Percentiles rank a stretch among this genome's conserved stretches.
Conservation (phyloP, 2,888 invertebrate genomes). For the Aricia artaxerxes region DNA sequence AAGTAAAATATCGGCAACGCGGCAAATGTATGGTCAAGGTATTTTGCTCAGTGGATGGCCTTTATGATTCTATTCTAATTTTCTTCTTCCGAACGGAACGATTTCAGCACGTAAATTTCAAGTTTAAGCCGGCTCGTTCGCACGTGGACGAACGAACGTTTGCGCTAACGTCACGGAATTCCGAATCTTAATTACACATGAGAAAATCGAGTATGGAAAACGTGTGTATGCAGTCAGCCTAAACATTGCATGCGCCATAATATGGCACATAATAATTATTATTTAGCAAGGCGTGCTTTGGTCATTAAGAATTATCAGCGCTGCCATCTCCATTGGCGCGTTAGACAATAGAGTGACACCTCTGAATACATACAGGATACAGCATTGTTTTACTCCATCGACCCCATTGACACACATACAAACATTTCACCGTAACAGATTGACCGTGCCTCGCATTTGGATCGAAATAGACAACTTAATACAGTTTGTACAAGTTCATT, state of each 20-base stretch:
- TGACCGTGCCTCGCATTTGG: conserved; percentile 61
- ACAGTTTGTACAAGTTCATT: neutral
- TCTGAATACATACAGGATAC: conserved; percentile 50
- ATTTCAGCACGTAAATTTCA: no score
- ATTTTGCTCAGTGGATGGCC: no score
- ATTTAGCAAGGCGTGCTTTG: conserved; percentile 10
- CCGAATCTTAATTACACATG: no score
- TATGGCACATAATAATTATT: conserved; percentile 14
- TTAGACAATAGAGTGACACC: conserved; percentile 31
- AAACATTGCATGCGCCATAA: neutral
- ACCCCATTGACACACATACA: conserved; percentile 44
- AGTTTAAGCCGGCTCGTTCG: no score
- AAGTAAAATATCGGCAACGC: no score
- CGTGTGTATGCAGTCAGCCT: no score
- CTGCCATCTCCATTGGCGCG: neutral
- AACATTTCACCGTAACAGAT: conserved; percentile 50
- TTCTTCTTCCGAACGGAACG: no score
- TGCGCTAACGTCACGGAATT: no score
- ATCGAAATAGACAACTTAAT: neutral
- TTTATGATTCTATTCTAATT: no score
- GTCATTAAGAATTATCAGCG: conserved; percentile 25
- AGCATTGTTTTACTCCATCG: conserved; percentile 60
- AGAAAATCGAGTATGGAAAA: neutral
- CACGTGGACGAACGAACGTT: no score
- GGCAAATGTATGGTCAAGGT: no score